Evolutionary conservation across 2,797 vertebrate genomes (phyloP).

Genomic region (Acanthurus lineatus): DNA sequence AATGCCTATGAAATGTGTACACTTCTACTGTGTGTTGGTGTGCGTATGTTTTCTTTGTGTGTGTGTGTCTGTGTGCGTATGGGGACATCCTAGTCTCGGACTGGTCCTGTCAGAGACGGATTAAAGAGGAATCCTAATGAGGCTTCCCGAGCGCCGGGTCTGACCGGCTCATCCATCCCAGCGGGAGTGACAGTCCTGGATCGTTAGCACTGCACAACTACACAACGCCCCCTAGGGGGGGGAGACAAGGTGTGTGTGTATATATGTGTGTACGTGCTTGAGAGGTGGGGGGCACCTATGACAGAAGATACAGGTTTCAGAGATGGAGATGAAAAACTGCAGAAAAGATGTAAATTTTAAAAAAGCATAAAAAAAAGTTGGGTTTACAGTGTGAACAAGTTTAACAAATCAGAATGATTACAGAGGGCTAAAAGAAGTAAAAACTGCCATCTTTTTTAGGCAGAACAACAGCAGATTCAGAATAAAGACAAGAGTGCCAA

Average conservation of each 20-base stretch:
- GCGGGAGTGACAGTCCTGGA: constrained; percentile 90
- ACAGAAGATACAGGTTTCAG: constrained; percentile 49
- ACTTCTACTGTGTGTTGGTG: constrained; percentile 7
- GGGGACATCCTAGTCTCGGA: constrained; percentile 86
- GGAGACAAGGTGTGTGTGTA: constrained; percentile 27
- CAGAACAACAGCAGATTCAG: not conserved
- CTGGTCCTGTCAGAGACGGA: constrained; percentile 93
- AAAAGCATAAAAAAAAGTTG: constrained; percentile 20
- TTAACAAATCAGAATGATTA: not conserved
- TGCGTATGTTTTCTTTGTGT: not conserved
- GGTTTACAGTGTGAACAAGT: not conserved
- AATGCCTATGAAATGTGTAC: constrained; percentile 39
- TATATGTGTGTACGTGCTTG: not conserved
- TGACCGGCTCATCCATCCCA: constrained; percentile 90
- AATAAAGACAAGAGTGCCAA: not conserved
- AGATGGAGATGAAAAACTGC: constrained; percentile 23
- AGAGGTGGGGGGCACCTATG: constrained; percentile 24
- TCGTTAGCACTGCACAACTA: constrained; percentile 94
- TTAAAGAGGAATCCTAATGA: constrained; percentile 98
- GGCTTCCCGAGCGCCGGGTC: constrained; percentile 88
- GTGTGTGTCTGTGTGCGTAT: constrained; percentile 19
- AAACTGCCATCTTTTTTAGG: not conserved
- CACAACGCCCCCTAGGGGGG: constrained; percentile 94
- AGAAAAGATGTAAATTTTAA: constrained; percentile 22
- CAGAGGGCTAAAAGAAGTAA: not conserved